phyloP scores from a whole-genome alignment of 2,113 vertebrate species.

The Poeciliopsis occidentalis region DNA sequence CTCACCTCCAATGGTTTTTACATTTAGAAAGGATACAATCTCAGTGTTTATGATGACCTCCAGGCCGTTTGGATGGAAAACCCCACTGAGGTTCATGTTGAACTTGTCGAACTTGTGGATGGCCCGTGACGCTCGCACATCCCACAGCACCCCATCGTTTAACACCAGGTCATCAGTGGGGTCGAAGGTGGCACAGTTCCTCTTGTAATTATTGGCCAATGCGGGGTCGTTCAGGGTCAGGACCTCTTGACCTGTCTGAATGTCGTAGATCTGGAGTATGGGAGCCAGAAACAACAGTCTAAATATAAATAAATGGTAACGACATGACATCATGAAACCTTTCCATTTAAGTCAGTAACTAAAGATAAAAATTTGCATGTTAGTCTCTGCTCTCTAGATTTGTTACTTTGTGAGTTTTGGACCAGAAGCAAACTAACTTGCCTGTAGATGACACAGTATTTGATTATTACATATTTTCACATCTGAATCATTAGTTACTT shows the following conservation, averaged over 20 bases:
- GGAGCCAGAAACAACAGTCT: neutral
- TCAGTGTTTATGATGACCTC: slow-evolving; percentile 98
- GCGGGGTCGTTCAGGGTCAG: slow-evolving; percentile 92
- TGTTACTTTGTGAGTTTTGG: neutral
- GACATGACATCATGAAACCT: too few relatives aligned
- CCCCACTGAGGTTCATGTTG: slow-evolving; percentile 98
- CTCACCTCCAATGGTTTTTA: neutral
- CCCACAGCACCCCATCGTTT: slow-evolving; percentile 97
- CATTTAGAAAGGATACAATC: slow-evolving; percentile 90
- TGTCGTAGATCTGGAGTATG: slow-evolving; percentile 92
- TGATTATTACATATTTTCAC: neutral
- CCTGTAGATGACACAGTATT: slow-evolving; percentile 85
- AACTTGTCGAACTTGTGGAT: slow-evolving; percentile 99
- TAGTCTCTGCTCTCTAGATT: too few relatives aligned
- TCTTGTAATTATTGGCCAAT: slow-evolving; percentile 98
- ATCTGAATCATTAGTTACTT: neutral
- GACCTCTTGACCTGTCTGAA: slow-evolving; percentile 95
- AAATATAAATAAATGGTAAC: neutral
- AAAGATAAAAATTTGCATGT: too few relatives aligned
- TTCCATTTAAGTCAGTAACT: too few relatives aligned
- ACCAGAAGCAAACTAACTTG: slow-evolving; percentile 66
- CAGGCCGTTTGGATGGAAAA: slow-evolving; percentile 94
- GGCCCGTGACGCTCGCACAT: slow-evolving; percentile 89
- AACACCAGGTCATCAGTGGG: slow-evolving; percentile 97
- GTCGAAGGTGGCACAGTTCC: slow-evolving; percentile 96